Percentiles rank a stretch among this genome's conserved stretches.
phyloP scores from a whole-genome alignment of 2,113 vertebrate genomes.

The Ciconia stormi region DNA sequence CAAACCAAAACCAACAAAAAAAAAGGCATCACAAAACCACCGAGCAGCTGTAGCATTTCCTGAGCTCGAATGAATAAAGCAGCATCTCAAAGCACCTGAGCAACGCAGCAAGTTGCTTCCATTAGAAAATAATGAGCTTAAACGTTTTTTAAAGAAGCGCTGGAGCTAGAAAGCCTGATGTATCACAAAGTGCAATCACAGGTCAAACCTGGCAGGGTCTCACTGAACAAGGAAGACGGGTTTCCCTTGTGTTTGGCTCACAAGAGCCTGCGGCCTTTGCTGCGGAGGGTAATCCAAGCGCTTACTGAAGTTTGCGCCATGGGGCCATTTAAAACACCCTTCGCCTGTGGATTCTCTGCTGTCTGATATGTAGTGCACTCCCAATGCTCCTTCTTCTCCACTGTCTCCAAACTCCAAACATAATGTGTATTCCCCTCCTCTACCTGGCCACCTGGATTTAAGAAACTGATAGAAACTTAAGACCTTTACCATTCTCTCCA shows the following conservation, averaged over 20 bases:
- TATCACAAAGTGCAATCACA: not conserved
- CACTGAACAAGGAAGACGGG: not conserved
- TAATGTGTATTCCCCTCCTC: not conserved
- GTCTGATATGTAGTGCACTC: not conserved
- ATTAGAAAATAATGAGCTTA: not conserved
- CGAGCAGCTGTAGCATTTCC: not conserved
- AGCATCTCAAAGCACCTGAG: not conserved
- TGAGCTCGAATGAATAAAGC: not conserved
- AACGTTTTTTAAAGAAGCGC: not conserved
- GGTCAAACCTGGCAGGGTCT: not conserved
- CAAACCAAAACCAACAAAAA: not conserved
- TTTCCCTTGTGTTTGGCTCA: not conserved
- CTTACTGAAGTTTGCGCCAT: not conserved
- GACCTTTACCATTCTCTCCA: not conserved
- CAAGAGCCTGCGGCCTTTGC: not conserved
- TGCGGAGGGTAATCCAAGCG: accelerated
- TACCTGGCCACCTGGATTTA: not conserved
- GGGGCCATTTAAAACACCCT: not conserved
- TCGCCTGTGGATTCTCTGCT: not conserved
- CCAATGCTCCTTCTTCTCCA: not conserved
- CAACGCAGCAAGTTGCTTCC: not conserved
- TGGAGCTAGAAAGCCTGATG: not conserved
- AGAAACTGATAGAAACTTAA: not conserved
- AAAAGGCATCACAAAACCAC: not conserved
- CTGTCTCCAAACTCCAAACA: not conserved